phyloP scores from a whole-genome alignment of 1,140 invertebrate genomes.

The Potamilus streckersoni region DNA sequence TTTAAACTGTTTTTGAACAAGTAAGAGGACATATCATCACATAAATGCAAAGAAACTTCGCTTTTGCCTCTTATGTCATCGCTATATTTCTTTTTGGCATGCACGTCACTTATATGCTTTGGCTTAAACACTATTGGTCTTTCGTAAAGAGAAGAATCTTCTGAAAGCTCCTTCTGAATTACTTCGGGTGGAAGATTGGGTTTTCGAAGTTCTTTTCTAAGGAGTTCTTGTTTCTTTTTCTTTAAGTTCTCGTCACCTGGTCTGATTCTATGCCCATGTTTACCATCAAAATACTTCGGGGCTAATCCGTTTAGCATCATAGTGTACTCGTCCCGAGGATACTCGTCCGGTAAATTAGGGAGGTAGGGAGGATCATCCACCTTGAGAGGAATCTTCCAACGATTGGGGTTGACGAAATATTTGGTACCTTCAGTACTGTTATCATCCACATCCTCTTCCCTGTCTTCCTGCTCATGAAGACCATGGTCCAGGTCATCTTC shows the following conservation, averaged over 20 bases:
- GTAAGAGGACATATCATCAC: conserved; percentile 55
- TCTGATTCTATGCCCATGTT: conserved; percentile 30
- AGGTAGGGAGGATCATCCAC: conserved; percentile 47
- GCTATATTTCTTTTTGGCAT: conserved; percentile 56
- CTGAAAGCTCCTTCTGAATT: conserved; percentile 37
- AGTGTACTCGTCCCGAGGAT: conserved; percentile 63
- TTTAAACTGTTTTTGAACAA: conserved; percentile 51
- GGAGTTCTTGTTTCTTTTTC: conserved; percentile 40
- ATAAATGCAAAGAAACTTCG: conserved; percentile 56
- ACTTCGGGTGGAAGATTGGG: conserved; percentile 50
- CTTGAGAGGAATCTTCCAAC: conserved; percentile 62
- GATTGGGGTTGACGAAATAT: conserved; percentile 39
- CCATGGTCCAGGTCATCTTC: conserved; percentile 26
- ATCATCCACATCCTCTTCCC: conserved; percentile 23
- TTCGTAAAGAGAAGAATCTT: conserved; percentile 42
- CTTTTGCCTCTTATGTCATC: conserved; percentile 40
- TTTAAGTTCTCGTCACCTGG: conserved; percentile 36
- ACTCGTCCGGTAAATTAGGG: conserved; percentile 57
- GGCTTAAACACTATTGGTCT: conserved; percentile 62
- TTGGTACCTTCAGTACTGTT: conserved; percentile 10
- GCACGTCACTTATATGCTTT: conserved; percentile 59
- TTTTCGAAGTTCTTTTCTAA: conserved; percentile 42
- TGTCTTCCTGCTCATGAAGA: conserved; percentile 27
- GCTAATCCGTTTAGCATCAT: conserved; percentile 51
- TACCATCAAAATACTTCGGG: conserved; percentile 55